Evolutionary conservation across 2,113 vertebrate species (phyloP), one percentile per base, ranked within the genome.

Genomic region (Calypte anna): DNA sequence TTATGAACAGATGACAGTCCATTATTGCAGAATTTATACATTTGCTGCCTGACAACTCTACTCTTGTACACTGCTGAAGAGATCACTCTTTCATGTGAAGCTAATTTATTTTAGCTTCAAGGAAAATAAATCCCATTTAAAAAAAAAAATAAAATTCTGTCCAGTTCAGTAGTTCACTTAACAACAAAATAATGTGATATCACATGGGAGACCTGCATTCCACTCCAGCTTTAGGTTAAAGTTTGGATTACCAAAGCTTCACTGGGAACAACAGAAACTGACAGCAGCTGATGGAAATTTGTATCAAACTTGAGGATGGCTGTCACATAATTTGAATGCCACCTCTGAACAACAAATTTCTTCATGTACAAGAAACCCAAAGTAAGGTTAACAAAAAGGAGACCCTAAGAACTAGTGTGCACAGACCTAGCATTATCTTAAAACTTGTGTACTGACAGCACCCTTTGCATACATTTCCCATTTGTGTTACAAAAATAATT

Each of bases 91-190:
- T 81, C n/a, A 89, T 66, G 50, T 12, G 54, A 94, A 90, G 90
- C 64, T 75, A 93, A 79, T 72, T 78, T 69, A 85, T 81, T 63
- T 83, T 50, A 79, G 81, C 73, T 86, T 86, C 80, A 91, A 96
- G 82, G 63, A n/a, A 81, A 94, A 94, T 38, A 95, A 91, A 96
- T 16, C 22, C 21, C 20, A 63, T 81, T 11, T 12, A 54, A 58
- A 50, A 59, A 70, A 57, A 55, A 51, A 24, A 51, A 23, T 11
- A 73, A 72, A 64, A 25, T 91, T 63, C 63, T 82, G n/a, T 61
- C 61, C 53, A 89, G 70, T 86, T 31, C 81, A 93, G n/a, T n/a
- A 75, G 51, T 75, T 95, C 83, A 87, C 55, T 55, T 86, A 59
- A 48, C 24, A 87, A 70, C 14, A 79, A 20, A 46, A 55, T 38